phyloP scores from a whole-genome alignment of 2,113 vertebrate genomes.

The Formicarius rufipectus region DNA sequence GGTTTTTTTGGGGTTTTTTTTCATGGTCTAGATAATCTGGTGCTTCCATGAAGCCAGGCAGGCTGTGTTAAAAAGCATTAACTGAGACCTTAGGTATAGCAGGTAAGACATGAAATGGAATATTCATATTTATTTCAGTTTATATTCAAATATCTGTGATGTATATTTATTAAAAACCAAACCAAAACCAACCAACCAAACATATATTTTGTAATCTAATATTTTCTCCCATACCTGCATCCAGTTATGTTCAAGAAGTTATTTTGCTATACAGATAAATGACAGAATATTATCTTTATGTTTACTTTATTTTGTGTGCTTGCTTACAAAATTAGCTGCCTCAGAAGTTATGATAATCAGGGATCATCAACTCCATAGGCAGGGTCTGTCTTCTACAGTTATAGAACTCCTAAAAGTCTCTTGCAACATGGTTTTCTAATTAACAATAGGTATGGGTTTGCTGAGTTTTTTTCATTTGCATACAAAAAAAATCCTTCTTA shows the following conservation, averaged over 20 bases:
- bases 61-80: not conserved
- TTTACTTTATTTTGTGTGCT: not conserved
- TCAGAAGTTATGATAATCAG: not conserved
- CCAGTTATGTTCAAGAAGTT: not conserved
- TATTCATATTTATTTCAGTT: not conserved
- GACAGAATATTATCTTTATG: not conserved
- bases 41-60: not conserved
- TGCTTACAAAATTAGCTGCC: not conserved
- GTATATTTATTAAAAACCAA: not conserved
- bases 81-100: not conserved
- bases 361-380: not conserved
- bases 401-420: not conserved
- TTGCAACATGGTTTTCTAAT: not conserved
- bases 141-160: not conserved
- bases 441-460: not conserved
- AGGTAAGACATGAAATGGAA: not conserved
- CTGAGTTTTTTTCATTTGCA: not conserved
- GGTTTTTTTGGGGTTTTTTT: not conserved
- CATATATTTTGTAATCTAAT: not conserved
- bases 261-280: not conserved
- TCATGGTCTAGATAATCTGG: not conserved
- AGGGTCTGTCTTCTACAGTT: not conserved
- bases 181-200: not conserved
- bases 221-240: not conserved
- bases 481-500: not conserved